phyloP scores from a whole-genome alignment of 2,113 vertebrate species.

The Sander vitreus region DNA sequence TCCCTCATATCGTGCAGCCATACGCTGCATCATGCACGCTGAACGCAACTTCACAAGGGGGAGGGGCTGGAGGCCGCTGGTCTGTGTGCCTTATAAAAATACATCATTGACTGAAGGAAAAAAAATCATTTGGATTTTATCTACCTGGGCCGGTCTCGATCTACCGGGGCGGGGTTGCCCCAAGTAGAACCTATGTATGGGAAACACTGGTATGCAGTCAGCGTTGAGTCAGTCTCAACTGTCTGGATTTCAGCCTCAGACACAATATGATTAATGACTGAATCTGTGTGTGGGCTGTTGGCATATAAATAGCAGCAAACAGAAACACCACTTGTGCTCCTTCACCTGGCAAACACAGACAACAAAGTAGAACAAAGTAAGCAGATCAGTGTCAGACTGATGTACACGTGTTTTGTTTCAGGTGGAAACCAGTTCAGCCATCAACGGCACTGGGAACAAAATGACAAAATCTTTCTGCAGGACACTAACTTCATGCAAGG shows the following conservation, averaged over 20 bases:
- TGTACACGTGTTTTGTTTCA: too few species aligned
- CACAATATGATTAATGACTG: slow-evolving; percentile 20
- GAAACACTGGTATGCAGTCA: slow-evolving; percentile 8
- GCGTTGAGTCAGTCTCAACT: not conserved
- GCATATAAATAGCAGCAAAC: not conserved
- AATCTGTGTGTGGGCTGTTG: not conserved
- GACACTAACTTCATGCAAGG: not conserved
- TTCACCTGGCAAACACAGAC: not conserved
- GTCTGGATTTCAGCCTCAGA: slow-evolving; percentile 31
- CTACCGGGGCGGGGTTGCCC: too few species aligned
- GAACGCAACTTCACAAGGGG: too few species aligned
- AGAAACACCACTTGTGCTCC: not conserved
- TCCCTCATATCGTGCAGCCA: too few species aligned
- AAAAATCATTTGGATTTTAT: too few species aligned
- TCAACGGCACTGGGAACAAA: not conserved
- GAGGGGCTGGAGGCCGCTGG: too few species aligned
- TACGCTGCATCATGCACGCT: too few species aligned
- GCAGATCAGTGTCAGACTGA: not conserved
- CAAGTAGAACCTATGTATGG: too few species aligned
- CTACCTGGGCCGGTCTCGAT: too few species aligned
- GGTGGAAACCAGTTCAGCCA: not conserved
- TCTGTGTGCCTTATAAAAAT: too few species aligned
- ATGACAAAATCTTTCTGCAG: not conserved
- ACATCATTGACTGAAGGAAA: too few species aligned
- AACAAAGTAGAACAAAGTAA: slow-evolving; percentile 1